These are phyloP conservation scores for Anoplolepis gracilipes DNA, from an alignment of 1,140 invertebrate species.

Conservation along the genomic window DNA sequence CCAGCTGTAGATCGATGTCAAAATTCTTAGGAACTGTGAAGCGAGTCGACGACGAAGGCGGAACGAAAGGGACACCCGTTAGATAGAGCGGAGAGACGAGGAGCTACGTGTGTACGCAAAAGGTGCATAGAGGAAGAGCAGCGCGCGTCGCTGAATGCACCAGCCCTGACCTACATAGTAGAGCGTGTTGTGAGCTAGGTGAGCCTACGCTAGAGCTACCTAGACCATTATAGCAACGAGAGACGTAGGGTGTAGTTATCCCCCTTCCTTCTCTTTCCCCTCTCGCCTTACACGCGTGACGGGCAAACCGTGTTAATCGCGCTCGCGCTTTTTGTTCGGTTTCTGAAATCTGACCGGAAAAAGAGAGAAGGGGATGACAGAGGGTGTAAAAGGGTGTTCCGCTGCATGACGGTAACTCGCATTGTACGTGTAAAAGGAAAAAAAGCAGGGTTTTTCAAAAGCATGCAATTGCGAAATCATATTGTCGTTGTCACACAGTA, in stretches of 20 bases:
- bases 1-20: neutral
- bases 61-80: conserved; percentile 74
- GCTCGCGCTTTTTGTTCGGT: conserved; percentile 36
- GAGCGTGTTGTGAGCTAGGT: conserved; percentile 84
- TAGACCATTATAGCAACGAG: conserved; percentile 83
- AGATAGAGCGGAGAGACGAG: conserved; percentile 58
- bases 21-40: neutral
- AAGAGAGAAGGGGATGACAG: neutral
- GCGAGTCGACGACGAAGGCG: neutral
- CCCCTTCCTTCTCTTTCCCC: conserved; percentile 46
- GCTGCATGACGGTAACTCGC: neutral
- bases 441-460: neutral
- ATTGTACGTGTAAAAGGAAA: neutral
- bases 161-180: conserved; percentile 86
- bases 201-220: conserved; percentile 81
- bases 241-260: conserved; percentile 66
- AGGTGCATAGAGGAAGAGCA: conserved; percentile 83
- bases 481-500: neutral
- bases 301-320: conserved; percentile 47
- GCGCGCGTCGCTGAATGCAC: conserved; percentile 84
- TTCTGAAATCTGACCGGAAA: neutral
- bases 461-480: neutral
- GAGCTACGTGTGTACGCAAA: conserved; percentile 70
- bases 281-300: conserved; percentile 37
- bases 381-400: neutral